Evolutionary conservation across 2,113 vertebrate species (phyloP).

Genomic region (Centropus unirufus): DNA sequence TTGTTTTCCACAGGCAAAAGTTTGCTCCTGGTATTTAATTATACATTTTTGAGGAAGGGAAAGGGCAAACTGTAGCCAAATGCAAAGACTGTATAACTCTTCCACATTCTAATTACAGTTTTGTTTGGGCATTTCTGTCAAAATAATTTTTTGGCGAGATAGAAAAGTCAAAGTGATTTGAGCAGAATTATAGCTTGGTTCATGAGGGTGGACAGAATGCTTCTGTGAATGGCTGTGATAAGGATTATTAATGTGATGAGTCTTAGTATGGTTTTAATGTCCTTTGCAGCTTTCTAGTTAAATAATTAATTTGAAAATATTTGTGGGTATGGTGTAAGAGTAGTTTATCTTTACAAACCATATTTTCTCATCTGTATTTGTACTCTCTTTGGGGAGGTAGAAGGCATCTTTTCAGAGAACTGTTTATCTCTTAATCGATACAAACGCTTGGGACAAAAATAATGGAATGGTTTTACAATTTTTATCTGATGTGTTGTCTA

Average conservation of each 20-base stretch:
- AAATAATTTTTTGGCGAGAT: not conserved
- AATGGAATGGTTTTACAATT: not conserved
- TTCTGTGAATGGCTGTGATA: rapidly evolving
- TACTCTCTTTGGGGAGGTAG: not conserved
- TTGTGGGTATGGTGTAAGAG: not conserved
- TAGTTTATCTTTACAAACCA: not conserved
- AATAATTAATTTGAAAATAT: not conserved
- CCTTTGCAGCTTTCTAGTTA: rapidly evolving
- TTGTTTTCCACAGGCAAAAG: not conserved
- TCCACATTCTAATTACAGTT: not conserved
- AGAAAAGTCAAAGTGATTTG: not conserved
- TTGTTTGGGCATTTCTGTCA: not conserved
- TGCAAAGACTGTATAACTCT: not conserved
- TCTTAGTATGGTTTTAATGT: not conserved
- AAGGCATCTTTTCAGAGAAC: not conserved
- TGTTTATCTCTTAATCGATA: not conserved
- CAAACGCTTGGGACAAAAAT: not conserved
- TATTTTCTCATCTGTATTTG: not conserved
- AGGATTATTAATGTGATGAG: not conserved
- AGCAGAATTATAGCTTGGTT: not conserved
- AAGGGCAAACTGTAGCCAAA: not conserved
- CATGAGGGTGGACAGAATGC: rapidly evolving
- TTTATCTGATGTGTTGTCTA: not conserved
- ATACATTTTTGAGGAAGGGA: not conserved
- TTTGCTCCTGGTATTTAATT: not conserved